Conservation (phyloP, 2,797 vertebrate genomes). For the Phylloscopus collybita region DNA sequence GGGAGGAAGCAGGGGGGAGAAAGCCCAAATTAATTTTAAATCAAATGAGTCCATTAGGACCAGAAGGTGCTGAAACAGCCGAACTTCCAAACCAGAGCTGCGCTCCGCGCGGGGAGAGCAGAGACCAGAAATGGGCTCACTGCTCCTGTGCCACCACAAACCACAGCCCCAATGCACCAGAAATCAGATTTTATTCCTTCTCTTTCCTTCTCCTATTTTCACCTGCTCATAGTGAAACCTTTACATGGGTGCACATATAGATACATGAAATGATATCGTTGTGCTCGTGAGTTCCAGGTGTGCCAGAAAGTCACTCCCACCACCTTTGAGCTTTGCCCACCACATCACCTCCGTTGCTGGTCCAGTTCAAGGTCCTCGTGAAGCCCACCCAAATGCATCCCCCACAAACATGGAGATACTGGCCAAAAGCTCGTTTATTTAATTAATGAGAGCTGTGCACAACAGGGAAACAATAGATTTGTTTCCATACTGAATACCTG, state of each 20-base stretch:
- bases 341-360: neutral
- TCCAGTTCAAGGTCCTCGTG: neutral
- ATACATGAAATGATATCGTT: rapidly evolving
- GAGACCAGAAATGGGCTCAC: rapidly evolving
- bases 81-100: neutral
- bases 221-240: neutral
- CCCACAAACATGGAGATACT: rapidly evolving
- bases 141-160: neutral
- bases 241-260: rapidly evolving
- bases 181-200: neutral
- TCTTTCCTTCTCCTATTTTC: neutral
- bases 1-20: neutral
- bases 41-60: neutral
- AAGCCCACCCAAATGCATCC: rapidly evolving
- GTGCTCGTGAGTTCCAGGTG: neutral
- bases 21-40: neutral
- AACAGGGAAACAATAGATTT: neutral
- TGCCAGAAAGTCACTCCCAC: neutral
- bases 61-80: neutral
- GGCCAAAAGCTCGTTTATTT: neutral
- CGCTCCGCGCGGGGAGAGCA: too few relatives aligned
- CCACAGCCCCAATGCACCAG: neutral
- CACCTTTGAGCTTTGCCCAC: neutral
- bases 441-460: neutral
- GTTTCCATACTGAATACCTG: neutral